A percentile compares a stretch with the other conserved stretches of the same genome.
phyloP scores from a whole-genome alignment of 2,888 invertebrate species.

The Catocala nupta region DNA sequence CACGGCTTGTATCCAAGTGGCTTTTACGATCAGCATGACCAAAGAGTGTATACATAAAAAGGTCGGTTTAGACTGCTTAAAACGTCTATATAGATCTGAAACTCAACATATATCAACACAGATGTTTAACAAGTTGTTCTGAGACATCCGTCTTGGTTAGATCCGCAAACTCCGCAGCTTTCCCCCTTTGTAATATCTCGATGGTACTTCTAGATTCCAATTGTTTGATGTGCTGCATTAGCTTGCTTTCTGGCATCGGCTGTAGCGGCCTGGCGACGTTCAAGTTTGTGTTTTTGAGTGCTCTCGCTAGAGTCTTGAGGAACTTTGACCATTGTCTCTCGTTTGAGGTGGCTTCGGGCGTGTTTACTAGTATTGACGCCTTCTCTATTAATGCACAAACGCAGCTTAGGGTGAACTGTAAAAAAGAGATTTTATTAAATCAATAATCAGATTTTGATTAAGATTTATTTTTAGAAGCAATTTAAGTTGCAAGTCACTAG shows the following conservation, averaged over 20 bases:
- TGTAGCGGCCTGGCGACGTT: slow-evolving; percentile 68
- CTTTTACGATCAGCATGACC: no score
- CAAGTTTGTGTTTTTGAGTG: slow-evolving; percentile 71
- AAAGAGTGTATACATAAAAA: neutral
- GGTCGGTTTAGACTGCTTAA: neutral
- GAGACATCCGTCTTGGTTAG: slow-evolving; percentile 72
- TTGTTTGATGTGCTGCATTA: slow-evolving; percentile 70
- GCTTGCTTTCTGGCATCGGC: slow-evolving; percentile 61
- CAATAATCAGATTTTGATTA: no score
- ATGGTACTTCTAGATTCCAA: slow-evolving; percentile 75
- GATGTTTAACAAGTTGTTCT: slow-evolving; percentile 70
- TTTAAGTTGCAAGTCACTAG: no score
- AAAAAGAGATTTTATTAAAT: slow-evolving; percentile 16
- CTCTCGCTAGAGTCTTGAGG: slow-evolving; percentile 82
- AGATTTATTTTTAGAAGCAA: no score
- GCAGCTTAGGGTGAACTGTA: slow-evolving; percentile 77
- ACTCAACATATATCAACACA: slow-evolving; percentile 68
- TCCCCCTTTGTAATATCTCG: slow-evolving; percentile 78
- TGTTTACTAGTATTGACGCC: slow-evolving; percentile 69
- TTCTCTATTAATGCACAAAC: slow-evolving; percentile 76
- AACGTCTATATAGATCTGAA: neutral
- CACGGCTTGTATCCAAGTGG: no score
- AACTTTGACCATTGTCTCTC: slow-evolving; percentile 86
- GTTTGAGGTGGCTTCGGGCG: slow-evolving; percentile 77
- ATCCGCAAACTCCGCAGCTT: slow-evolving; percentile 75